Evolutionary conservation across 2,797 vertebrate species (phyloP), one percentile per base, ranked within the genome.

Genomic region (Valencia hispanica): DNA sequence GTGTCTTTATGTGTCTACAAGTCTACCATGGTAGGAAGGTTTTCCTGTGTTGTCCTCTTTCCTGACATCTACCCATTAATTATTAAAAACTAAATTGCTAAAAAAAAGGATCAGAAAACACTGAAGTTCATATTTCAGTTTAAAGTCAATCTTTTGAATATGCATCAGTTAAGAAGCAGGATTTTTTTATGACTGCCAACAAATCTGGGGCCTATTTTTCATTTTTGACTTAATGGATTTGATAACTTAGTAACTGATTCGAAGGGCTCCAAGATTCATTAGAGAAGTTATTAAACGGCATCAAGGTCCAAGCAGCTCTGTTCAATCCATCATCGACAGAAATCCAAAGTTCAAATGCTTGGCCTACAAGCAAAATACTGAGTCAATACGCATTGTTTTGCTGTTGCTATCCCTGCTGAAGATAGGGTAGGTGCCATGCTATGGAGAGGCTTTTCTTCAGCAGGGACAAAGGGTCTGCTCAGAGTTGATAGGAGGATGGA

Each of bases 1-100:
- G n/a, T 3, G 14, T 75, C 63, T 15, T 34, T 45, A 25, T 34
- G 63, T 69, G 1, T 68, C 25, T 50, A 27, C 39, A 39, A 69
- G 20, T 57, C 1, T 45, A 15, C 48, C 18, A 39, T 66, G 43
- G 72, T 6, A 73, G 25, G 51, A 51, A 41, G 53, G 77, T 63
- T 61, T 68, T 39, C 39, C 53, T 11, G 53, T 50, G 32, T 72
- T 51, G 9, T 77, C 30, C 9, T 47, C 5, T 68, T 72, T 75
- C 25, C 1, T 55, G 51, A 18, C 20, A 53, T 61, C 32, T 73
- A 25, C 72, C 25, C 73, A 50, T 4, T n/a, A 22, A 50, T 20
- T 63, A 34, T 63, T 20, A 30, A 1, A 7, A 10, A 63, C 34
- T 20, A 7, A 17, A 32, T n/a, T 59, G 30, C 12, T 17, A 59